phyloP scores from a whole-genome alignment of 2,888 invertebrate genomes.

The Scelioninae gen. 2 region DNA sequence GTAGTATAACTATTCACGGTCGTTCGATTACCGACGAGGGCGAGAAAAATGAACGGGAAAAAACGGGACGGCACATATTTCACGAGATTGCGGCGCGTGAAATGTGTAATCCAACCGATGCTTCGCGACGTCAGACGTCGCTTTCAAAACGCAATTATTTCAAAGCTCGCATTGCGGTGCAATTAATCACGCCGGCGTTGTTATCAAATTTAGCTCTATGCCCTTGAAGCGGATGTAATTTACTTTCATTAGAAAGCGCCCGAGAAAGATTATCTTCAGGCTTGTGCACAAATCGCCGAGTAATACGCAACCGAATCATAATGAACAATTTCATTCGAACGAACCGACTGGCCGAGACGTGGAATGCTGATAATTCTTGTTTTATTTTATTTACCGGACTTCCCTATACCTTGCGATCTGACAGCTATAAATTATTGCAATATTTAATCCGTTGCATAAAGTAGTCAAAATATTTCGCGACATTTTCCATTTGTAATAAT shows the following conservation, averaged over 20 bases:
- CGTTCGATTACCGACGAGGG: constrained; percentile 32
- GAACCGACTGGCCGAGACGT: constrained; percentile 2
- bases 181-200: constrained; percentile 55
- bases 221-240: constrained; percentile 56
- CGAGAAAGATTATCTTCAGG: constrained; percentile 51
- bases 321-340: constrained; percentile 36
- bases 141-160: constrained; percentile 58
- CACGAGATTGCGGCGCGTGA: constrained; percentile 50
- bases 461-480: too few relatives aligned
- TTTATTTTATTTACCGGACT: background rate
- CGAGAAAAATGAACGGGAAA: background rate
- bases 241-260: constrained; percentile 55
- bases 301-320: constrained; percentile 36
- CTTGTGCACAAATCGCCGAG: constrained; percentile 45
- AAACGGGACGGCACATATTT: constrained; percentile 33
- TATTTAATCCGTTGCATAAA: too few relatives aligned
- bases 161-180: constrained; percentile 49
- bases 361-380: background rate
- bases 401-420: background rate
- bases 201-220: constrained; percentile 58
- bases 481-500: too few relatives aligned
- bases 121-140: constrained; percentile 50
- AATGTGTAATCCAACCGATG: constrained; percentile 50
- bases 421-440: too few relatives aligned
- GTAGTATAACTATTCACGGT: too few relatives aligned